phyloP scores from a whole-genome alignment of 2,113 vertebrate species.

The Scatophagus argus region DNA sequence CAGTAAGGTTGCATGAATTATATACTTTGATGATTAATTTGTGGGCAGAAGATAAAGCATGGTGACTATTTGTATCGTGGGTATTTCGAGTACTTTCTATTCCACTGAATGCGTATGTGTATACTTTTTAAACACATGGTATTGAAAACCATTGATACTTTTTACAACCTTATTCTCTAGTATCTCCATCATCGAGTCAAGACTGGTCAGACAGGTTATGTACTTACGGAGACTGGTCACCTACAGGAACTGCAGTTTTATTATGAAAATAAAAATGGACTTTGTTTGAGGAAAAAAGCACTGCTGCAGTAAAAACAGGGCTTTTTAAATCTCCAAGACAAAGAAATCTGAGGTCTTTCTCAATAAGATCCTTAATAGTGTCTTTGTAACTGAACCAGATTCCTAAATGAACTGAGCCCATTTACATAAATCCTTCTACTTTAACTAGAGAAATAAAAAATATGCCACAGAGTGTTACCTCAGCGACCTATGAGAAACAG shows the following conservation, averaged over 20 bases:
- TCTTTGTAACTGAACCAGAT: conserved; percentile 17
- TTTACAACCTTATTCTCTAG: too few relatives aligned
- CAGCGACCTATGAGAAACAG: conserved; percentile 18
- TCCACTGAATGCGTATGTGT: too few relatives aligned
- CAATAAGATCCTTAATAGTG: conserved; percentile 8
- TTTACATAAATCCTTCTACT: conserved; percentile 28
- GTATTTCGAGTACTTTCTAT: too few relatives aligned
- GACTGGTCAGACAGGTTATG: neutral
- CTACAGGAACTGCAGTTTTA: neutral
- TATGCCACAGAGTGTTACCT: conserved; percentile 21
- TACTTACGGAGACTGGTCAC: neutral
- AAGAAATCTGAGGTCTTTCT: conserved; percentile 14
- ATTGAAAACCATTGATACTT: too few relatives aligned
- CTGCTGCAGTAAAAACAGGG: neutral
- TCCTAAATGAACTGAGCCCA: conserved; percentile 33
- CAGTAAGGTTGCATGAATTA: too few relatives aligned
- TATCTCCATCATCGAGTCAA: conserved; percentile 64
- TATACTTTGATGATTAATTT: too few relatives aligned
- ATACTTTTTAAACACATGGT: too few relatives aligned
- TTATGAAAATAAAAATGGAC: neutral
- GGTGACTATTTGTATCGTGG: too few relatives aligned
- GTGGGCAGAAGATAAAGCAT: too few relatives aligned
- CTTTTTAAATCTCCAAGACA: conserved; percentile 1
- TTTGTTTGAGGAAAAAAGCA: neutral
- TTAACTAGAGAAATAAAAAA: conserved; percentile 23